Evolutionary conservation across 2,113 vertebrate species (phyloP).

Genomic region (Engraulis encrasicolus): DNA sequence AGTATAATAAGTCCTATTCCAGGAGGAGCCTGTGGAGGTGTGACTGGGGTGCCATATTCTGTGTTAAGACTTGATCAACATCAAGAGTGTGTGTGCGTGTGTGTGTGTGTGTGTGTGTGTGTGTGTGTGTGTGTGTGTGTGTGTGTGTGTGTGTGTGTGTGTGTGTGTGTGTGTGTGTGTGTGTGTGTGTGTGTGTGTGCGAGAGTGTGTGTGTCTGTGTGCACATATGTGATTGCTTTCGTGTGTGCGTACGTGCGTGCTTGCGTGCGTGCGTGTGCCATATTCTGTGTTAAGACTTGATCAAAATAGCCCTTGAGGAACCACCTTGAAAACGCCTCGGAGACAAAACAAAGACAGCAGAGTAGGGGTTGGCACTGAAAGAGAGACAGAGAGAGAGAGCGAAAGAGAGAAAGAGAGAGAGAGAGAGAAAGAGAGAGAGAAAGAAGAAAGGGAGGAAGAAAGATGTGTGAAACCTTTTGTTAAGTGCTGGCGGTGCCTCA

Average conservation of each 20-base stretch:
- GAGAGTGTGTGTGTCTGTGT: too few species aligned
- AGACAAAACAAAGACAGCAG: slow-evolving; percentile 19
- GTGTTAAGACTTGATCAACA: slow-evolving; percentile 20
- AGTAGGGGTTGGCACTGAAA: slow-evolving; percentile 30
- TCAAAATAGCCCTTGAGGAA: slow-evolving; percentile 43
- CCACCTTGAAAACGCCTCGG: slow-evolving; percentile 41
- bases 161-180: too few species aligned
- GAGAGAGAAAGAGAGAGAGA: slow-evolving; percentile 41
- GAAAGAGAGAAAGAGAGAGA: slow-evolving; percentile 31
- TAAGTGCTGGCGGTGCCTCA: slow-evolving; percentile 69
- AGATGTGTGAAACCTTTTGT: slow-evolving; percentile 62
- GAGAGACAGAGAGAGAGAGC: slow-evolving; percentile 39
- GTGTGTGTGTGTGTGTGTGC: too few species aligned
- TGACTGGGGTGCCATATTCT: slow-evolving; percentile 6
- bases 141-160: too few species aligned
- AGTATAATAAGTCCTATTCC: not conserved
- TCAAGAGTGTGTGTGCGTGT: too few species aligned
- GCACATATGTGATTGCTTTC: too few species aligned
- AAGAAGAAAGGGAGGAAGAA: slow-evolving; percentile 37
- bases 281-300: slow-evolving; percentile 20
- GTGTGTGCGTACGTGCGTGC: too few species aligned
- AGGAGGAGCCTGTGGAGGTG: not conserved
- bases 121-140: too few species aligned
- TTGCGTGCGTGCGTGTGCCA: too few species aligned
- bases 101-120: too few species aligned